Evolutionary conservation across 2,113 vertebrate genomes (phyloP).

Genomic region (Phycodurus eques): DNA sequence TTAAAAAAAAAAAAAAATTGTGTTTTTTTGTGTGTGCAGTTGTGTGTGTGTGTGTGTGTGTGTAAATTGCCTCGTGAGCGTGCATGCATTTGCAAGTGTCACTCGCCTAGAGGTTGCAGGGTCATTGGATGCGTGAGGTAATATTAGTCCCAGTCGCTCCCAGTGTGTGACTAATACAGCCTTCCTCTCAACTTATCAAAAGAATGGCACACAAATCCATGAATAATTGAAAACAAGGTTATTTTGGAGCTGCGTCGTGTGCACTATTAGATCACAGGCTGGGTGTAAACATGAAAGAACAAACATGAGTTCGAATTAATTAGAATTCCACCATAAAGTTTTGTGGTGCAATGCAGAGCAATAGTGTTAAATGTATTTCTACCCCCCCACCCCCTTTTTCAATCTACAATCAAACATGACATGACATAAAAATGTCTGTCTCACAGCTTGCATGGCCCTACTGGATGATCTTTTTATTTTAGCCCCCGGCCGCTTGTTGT

Average conservation of each 20-base stretch:
- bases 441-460: constrained; percentile 20
- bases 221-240: constrained; percentile 33
- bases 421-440: not conserved
- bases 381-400: not conserved
- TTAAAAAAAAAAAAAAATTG: constrained; percentile 1
- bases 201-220: constrained; percentile 26
- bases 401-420: not conserved
- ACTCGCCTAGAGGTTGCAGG: constrained; percentile 40
- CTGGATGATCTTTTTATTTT: constrained; percentile 49
- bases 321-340: constrained; percentile 10
- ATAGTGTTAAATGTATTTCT: not conserved
- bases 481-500: constrained; percentile 46
- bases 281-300: constrained; percentile 9
- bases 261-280: constrained; percentile 7
- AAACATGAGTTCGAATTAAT: constrained; percentile 14
- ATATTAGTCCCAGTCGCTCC: constrained; percentile 35
- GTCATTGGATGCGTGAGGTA: constrained; percentile 51
- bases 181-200: constrained; percentile 21
- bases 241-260: constrained; percentile 25
- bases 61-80: constrained; percentile 16
- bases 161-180: constrained; percentile 14
- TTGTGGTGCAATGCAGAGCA: constrained; percentile 4
- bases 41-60: constrained; percentile 5
- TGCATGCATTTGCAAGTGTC: constrained; percentile 34
- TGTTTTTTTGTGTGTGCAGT: constrained; percentile 7